Base-by-base conservation (phyloP, 1,140 invertebrate genomes). In the Drosophila hydei region DNA sequence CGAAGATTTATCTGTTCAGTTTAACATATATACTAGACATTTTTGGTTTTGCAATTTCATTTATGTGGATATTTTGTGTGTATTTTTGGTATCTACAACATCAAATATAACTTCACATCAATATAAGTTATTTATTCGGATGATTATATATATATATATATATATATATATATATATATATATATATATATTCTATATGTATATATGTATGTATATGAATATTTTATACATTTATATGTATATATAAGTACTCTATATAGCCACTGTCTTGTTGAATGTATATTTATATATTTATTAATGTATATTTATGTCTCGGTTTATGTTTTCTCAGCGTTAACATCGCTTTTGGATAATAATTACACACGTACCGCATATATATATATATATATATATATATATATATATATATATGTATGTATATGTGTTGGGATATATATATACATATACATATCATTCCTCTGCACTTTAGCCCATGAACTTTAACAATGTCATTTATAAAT, bases 31-130 rank as follows among this genome's bases (percentile, higher is more conserved):
- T 50, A 55, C 21, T 69, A 62, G 58, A 68, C 27, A 58, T 60
- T 52, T 45, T 33, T 67, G 36, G 36, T 48, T 67, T 48, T 52
- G 64, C 38, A 69, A 52, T 48, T 62, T 40, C 27, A 54, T 65
- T 60, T 59, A 43, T 16, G 60, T 71, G 25, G 55, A 14, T 40
- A 42, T 36, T 64, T 18, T 56, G 50, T 45, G 21, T 62, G 9
- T 21, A 12, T 25, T 62, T 62, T 68, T 56, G 12, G 71, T 81
- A 75, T 88, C 78, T 87, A 87, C 78, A 87, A 87, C 81, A 87
- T 87, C 64, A 75, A 88, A 88, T 71, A 68, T 88, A 85, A 85
- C 81, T 77, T 75, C 74, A 87, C 77, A 75, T 75, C 65, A 68
- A 85, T 73, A 81, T 75, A 67, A 56, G 70, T 71, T 73, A 58